Evolutionary conservation across 2,888 invertebrate species (phyloP).

Genomic region (Hypena proboscidalis): DNA sequence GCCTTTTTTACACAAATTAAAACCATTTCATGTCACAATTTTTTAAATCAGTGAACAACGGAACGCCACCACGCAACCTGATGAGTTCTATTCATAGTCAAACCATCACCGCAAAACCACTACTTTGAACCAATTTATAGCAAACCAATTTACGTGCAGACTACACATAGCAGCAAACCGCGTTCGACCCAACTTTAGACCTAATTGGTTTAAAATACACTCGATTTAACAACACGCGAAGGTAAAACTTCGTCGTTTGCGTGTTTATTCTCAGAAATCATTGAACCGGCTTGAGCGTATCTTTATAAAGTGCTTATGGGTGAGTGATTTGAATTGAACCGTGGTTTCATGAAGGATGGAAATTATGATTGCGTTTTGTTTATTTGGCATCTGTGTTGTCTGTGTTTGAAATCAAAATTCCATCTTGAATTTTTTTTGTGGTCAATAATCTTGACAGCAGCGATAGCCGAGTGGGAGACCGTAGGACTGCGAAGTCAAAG

Average conservation of each 20-base stretch:
- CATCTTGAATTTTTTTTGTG: too few relatives aligned
- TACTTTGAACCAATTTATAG: neutral
- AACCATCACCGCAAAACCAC: neutral
- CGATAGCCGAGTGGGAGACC: too few relatives aligned
- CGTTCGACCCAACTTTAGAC: slow-evolving; percentile 19
- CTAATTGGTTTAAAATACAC: slow-evolving; percentile 18
- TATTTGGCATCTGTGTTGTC: too few relatives aligned
- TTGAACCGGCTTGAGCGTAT: slow-evolving; percentile 8
- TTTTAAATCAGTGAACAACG: neutral
- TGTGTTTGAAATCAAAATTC: too few relatives aligned
- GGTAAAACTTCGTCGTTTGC: slow-evolving; percentile 15
- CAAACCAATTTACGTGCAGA: neutral
- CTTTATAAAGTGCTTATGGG: slow-evolving; percentile 4
- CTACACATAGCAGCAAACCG: slow-evolving; percentile 19
- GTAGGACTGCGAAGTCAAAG: too few relatives aligned
- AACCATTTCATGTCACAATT: neutral
- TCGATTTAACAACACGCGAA: slow-evolving; percentile 23
- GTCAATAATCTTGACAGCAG: too few relatives aligned
- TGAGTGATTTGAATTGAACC: slow-evolving; percentile 4
- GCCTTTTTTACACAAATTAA: too few relatives aligned
- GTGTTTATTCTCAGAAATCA: slow-evolving; percentile 14
- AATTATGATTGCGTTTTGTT: neutral
- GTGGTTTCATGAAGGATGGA: neutral
- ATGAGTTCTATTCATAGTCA: slow-evolving; percentile 1
- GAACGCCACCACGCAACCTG: neutral